These are phyloP conservation scores for Coelopa pilipes DNA, from an alignment of 2,888 invertebrate genomes.

Conservation along the genomic window DNA sequence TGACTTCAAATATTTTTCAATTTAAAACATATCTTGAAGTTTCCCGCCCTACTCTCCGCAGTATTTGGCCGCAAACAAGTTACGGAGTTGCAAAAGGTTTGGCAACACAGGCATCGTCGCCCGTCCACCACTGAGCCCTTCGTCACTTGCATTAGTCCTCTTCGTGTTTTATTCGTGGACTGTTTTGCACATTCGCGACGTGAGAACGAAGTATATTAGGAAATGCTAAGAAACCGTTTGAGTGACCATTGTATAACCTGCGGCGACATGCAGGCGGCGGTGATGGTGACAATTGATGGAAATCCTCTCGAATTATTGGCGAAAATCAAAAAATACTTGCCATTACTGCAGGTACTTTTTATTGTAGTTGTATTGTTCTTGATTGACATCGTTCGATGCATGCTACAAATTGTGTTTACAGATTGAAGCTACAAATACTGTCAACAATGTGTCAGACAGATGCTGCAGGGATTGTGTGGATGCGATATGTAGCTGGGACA, in stretches of 20 bases:
- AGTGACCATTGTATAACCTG: conserved; percentile 17
- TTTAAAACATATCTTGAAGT: background rate
- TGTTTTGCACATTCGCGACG: background rate
- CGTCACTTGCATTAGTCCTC: background rate
- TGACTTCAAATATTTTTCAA: background rate
- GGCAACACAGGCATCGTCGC: background rate
- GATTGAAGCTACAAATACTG: background rate
- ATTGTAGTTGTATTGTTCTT: background rate
- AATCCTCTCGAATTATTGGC: background rate
- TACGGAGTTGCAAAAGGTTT: background rate
- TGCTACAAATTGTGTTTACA: too few relatives aligned
- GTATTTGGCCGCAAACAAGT: background rate
- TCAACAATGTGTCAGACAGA: background rate
- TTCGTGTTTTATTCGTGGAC: background rate
- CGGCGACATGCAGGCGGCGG: background rate
- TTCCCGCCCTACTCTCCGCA: background rate
- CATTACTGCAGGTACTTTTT: background rate
- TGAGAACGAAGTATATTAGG: background rate
- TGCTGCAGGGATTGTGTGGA: conserved; percentile 15
- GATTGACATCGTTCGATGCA: background rate
- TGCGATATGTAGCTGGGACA: conserved; percentile 21
- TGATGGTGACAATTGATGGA: background rate
- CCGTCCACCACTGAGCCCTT: background rate
- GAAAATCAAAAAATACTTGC: conserved; percentile 18
- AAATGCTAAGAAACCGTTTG: background rate